Evolutionary conservation across 2,113 vertebrate genomes (phyloP).

Genomic region (Tupaia chinensis): DNA sequence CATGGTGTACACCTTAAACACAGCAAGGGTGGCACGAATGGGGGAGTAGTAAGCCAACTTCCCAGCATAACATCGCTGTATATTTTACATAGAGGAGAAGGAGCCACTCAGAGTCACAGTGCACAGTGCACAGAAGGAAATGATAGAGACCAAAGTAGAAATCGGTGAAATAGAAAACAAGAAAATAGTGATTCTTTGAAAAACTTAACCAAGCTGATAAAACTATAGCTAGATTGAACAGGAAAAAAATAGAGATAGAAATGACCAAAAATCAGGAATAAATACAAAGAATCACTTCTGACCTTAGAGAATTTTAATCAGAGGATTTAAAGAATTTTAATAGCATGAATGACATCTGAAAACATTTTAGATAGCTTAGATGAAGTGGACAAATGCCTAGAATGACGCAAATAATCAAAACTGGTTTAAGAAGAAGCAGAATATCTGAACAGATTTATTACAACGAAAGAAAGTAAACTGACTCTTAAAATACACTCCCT

Average conservation of each 20-base stretch:
- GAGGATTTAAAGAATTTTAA: not conserved
- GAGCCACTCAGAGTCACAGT: not conserved
- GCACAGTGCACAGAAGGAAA: not conserved
- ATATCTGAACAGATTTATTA: not conserved
- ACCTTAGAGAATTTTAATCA: not conserved
- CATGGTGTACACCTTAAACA: not conserved
- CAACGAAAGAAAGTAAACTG: not conserved
- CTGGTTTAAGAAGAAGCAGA: not conserved
- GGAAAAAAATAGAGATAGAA: not conserved
- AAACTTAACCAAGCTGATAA: not conserved
- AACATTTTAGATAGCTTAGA: not conserved
- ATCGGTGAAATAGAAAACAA: not conserved
- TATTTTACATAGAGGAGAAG: not conserved
- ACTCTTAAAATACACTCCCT: not conserved
- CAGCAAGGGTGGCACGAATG: not conserved
- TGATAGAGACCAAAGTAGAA: not conserved
- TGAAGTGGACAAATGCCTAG: not conserved
- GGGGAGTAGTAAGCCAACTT: no score
- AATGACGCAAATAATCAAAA: not conserved
- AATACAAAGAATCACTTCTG: not conserved
- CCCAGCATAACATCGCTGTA: no score
- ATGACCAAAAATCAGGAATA: not conserved
- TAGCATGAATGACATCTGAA: not conserved
- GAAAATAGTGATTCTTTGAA: not conserved
- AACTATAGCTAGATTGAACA: not conserved